phyloP scores from a whole-genome alignment of 64 coral and sea anemone species.

The Catalaphyllia jardinei region DNA sequence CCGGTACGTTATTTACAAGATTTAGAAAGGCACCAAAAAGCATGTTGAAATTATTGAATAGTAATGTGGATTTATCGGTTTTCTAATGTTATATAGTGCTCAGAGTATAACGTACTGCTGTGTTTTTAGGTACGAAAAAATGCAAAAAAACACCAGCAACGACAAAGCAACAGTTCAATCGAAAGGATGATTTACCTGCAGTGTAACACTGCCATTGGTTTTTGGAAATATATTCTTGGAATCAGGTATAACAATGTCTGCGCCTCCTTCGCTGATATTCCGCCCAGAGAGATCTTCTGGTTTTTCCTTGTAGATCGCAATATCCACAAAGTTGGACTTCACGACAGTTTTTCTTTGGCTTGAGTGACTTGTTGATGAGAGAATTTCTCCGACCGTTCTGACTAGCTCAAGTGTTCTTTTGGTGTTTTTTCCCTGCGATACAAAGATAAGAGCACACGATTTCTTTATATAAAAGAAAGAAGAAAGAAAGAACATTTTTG shows the following conservation, averaged over 20 bases:
- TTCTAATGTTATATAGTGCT: too few relatives aligned
- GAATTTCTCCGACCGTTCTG: background rate
- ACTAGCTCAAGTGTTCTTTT: background rate
- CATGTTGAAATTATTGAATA: too few relatives aligned
- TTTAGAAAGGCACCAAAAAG: too few relatives aligned
- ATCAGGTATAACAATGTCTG: slow-evolving; percentile 35
- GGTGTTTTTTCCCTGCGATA: background rate
- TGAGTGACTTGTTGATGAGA: background rate
- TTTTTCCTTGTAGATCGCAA: slow-evolving; percentile 32
- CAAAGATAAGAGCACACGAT: background rate
- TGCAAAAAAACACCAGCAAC: too few relatives aligned
- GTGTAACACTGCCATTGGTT: background rate
- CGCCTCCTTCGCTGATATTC: slow-evolving; percentile 11
- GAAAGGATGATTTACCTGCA: background rate
- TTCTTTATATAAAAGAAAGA: background rate
- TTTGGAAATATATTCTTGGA: background rate
- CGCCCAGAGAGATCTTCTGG: background rate
- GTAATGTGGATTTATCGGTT: too few relatives aligned
- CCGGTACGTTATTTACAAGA: too few relatives aligned
- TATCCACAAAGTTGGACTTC: slow-evolving; percentile 28
- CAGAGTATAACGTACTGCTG: too few relatives aligned
- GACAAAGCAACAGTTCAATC: too few relatives aligned
- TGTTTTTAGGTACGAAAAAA: too few relatives aligned
- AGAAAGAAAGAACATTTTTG: background rate
- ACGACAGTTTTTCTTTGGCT: background rate